phyloP scores from a whole-genome alignment of 2,113 vertebrate species.

The Podilymbus podiceps region DNA sequence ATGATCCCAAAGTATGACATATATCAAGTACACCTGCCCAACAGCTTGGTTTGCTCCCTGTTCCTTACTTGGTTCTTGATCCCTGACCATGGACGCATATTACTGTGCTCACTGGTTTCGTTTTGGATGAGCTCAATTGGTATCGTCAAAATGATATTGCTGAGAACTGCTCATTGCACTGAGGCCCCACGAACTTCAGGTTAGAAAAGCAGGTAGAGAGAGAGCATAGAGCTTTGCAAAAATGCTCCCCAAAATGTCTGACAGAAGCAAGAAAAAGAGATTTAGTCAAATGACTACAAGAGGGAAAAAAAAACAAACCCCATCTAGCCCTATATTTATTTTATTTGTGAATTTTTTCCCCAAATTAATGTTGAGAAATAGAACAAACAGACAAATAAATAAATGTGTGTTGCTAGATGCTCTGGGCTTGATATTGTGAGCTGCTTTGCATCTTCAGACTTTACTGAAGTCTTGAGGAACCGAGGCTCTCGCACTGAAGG shows the following conservation, averaged over 20 bases:
- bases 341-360: neutral
- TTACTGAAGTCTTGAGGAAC: neutral
- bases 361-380: neutral
- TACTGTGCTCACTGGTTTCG: neutral
- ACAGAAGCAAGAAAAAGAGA: neutral
- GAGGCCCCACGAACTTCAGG: neutral
- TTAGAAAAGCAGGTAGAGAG: neutral
- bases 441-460: neutral
- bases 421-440: neutral
- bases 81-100: accelerated
- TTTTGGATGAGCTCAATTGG: neutral
- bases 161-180: neutral
- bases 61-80: neutral
- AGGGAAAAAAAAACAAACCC: neutral
- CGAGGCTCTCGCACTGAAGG: neutral
- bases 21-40: neutral
- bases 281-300: neutral
- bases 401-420: neutral
- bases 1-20: neutral
- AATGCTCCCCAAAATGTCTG: neutral
- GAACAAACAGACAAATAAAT: neutral
- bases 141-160: neutral
- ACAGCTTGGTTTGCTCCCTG: neutral
- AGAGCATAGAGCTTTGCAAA: neutral
- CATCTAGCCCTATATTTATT: neutral